Base-by-base conservation (phyloP, 2,797 vertebrate species). In the Clarias pachynema region DNA sequence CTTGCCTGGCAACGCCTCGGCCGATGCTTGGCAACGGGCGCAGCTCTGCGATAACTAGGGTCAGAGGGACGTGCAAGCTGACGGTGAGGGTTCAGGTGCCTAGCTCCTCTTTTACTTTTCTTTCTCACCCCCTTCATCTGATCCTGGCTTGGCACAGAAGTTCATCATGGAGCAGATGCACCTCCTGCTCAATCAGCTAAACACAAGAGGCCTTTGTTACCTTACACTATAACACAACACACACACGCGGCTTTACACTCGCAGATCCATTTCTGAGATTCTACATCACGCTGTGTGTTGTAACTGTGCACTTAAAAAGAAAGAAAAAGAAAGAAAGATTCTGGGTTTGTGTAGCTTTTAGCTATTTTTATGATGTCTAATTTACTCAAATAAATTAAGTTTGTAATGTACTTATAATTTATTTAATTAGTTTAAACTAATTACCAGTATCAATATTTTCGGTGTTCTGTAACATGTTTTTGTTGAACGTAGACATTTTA, bases 1-100 rank as follows among this genome's bases (percentile, higher is more conserved):
- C 92, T 92, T 92, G 92, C 92, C 89, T 93, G 94, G 94, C 88
- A 93, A 94, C 93, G 82, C 93, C 91, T 89, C 91, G 86, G 81
- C 82, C 62, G 86, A 81, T 89, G 88, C 91, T 72, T 91, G 90
- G 94, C 93, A 95, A 95, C 94, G 85, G 29, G n/a, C 66, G 87
- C 87, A 72, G 86, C 89, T 91, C 91, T 89, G 85, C 84, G 85
- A 79, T 81, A 74, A 78, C 79, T 80, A 73, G 70, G 86, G 85
- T 86, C 73, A 81, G 73, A 57, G 34, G 82, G 81, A 88, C 88
- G 81, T 74, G 59, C 57, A 79, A 78, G 84, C 74, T 85, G 26
- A 66, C 81, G 83, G 85, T 65, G 79, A 53, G 81, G 80, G 89
- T 89, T 82, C 86, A 89, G 91, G 91, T 91, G 88, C 82, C 80